These are phyloP conservation scores for Hydrophis major DNA, from an alignment of 2,797 vertebrate species.

Conservation along the genomic window DNA sequence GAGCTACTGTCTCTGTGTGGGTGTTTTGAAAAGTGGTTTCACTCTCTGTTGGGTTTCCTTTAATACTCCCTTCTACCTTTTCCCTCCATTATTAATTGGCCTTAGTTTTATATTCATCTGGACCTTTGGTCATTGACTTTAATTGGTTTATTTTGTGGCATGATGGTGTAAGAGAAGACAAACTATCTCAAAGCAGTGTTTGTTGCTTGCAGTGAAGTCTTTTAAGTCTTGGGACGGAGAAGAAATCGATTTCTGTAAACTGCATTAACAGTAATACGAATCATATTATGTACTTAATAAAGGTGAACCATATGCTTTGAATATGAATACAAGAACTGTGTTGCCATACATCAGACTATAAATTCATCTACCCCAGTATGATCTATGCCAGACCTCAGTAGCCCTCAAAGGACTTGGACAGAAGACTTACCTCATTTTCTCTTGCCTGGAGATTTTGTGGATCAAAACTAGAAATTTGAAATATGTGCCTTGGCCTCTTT, in stretches of 20 bases:
- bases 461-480: neutral
- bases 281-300: neutral
- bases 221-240: neutral
- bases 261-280: neutral
- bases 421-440: neutral
- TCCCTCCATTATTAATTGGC: slow-evolving; percentile 30
- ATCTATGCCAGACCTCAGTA: no score
- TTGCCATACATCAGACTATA: neutral
- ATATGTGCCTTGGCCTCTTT: neutral
- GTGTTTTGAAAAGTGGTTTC: slow-evolving; percentile 70
- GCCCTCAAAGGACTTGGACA: neutral
- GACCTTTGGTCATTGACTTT: slow-evolving; percentile 39
- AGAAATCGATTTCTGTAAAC: neutral
- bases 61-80: slow-evolving; percentile 50
- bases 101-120: slow-evolving; percentile 13
- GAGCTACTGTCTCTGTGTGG: slow-evolving; percentile 72
- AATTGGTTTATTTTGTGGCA: slow-evolving; percentile 3
- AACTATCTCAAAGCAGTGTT: neutral
- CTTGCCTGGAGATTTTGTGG: neutral
- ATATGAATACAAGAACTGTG: neutral
- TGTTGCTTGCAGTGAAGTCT: neutral
- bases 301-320: neutral
- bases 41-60: slow-evolving; percentile 65
- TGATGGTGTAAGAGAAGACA: neutral
- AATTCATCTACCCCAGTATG: neutral